Evolutionary conservation across 35 echinoderm and acorn worm species (phyloP).

Genomic region (Lytechinus pictus): DNA sequence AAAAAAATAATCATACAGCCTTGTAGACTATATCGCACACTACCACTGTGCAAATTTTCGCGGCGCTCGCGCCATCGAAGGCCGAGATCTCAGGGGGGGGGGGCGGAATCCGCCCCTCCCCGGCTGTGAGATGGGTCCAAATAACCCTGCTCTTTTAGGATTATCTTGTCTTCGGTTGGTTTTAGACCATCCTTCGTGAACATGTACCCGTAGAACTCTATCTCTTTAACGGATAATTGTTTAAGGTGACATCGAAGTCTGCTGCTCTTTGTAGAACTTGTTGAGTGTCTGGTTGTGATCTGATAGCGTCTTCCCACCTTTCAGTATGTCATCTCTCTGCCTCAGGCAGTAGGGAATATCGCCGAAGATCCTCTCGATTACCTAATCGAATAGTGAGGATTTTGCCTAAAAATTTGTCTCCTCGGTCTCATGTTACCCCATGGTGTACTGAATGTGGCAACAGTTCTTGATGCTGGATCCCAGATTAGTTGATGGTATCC

Average conservation of each 20-base stretch:
- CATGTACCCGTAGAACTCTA: slow-evolving; percentile 75
- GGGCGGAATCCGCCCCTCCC: no score
- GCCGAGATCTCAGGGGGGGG: no score
- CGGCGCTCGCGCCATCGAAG: no score
- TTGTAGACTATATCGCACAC: no score
- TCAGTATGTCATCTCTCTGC: slow-evolving; percentile 67
- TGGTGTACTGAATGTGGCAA: slow-evolving; percentile 39
- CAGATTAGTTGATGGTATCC: slow-evolving; percentile 72
- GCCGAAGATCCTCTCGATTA: slow-evolving; percentile 64
- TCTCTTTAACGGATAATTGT: slow-evolving; percentile 57
- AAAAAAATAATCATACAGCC: no score
- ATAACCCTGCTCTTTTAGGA: no score
- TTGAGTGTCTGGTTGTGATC: slow-evolving; percentile 69
- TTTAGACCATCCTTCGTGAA: slow-evolving; percentile 81
- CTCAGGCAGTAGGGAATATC: slow-evolving; percentile 69
- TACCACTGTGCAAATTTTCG: no score
- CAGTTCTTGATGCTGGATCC: slow-evolving; percentile 56
- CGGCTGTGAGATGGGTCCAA: no score
- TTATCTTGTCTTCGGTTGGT: slow-evolving; percentile 63
- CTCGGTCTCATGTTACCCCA: slow-evolving; percentile 39
- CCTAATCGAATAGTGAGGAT: slow-evolving; percentile 64
- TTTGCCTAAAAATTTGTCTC: background rate
- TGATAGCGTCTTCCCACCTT: slow-evolving; percentile 64
- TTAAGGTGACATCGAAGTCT: slow-evolving; percentile 67
- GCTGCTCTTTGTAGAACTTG: slow-evolving; percentile 57